Evolutionary conservation across 1,140 invertebrate species (phyloP).

Genomic region (Diorhabda carinulata): DNA sequence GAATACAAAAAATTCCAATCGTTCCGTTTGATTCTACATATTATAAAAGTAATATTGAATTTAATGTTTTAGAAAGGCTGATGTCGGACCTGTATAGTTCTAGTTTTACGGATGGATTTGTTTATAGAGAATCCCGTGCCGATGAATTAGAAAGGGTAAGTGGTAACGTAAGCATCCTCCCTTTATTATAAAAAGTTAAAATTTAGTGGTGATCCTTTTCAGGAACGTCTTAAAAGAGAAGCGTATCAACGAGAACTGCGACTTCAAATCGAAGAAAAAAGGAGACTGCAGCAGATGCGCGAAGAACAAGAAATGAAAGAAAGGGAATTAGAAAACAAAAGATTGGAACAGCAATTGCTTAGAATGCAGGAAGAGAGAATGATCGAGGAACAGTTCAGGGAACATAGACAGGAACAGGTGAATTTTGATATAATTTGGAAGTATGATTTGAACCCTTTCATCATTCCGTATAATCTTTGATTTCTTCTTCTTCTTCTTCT

Average conservation of each 20-base stretch:
- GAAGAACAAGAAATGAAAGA: slow-evolving; percentile 45
- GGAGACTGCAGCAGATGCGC: slow-evolving; percentile 37
- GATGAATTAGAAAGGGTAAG: slow-evolving; percentile 44
- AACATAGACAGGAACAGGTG: slow-evolving; percentile 35
- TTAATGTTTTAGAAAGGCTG: slow-evolving; percentile 33
- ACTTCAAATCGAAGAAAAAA: slow-evolving; percentile 46
- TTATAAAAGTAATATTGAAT: not conserved
- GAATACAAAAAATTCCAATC: no score
- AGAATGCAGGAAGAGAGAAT: slow-evolving; percentile 51
- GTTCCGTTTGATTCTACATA: not conserved
- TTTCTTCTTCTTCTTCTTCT: no score
- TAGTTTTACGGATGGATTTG: slow-evolving; percentile 43
- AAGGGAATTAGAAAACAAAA: slow-evolving; percentile 53
- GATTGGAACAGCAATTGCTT: slow-evolving; percentile 54
- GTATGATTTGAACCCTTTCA: no score
- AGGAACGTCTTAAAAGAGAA: slow-evolving; percentile 45
- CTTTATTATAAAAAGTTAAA: slow-evolving; percentile 7
- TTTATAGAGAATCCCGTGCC: slow-evolving; percentile 36
- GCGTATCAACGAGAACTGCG: slow-evolving; percentile 43
- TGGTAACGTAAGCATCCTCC: not conserved
- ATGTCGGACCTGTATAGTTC: slow-evolving; percentile 38
- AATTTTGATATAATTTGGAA: not conserved
- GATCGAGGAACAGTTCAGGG: slow-evolving; percentile 44
- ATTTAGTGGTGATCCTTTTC: slow-evolving; percentile 20
- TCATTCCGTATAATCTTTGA: no score